These are phyloP conservation scores for Phyllopteryx taeniolatus DNA, from an alignment of 2,113 vertebrate species.

Conservation along the genomic window DNA sequence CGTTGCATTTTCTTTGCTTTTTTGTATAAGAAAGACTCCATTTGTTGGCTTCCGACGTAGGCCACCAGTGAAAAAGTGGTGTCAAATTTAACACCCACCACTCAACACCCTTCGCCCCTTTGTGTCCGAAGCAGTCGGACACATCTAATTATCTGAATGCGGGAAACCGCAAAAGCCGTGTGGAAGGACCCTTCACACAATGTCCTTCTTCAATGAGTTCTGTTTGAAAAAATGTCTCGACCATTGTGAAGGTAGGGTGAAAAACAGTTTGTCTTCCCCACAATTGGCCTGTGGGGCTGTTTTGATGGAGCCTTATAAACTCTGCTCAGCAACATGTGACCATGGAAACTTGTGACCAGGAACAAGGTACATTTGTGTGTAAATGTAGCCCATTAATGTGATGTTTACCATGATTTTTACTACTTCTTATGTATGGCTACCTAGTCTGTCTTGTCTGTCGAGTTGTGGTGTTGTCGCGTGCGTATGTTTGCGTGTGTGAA, in stretches of 20 bases:
- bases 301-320: neutral
- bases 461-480: neutral
- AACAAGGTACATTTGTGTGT: neutral
- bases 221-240: too few species aligned
- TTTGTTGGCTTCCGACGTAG: too few species aligned
- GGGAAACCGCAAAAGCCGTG: neutral
- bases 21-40: too few species aligned
- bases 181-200: too few species aligned
- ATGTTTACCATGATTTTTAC: neutral
- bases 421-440: neutral
- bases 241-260: too few species aligned
- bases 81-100: too few species aligned
- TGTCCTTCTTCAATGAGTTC: too few species aligned
- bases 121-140: neutral
- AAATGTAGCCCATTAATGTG: neutral
- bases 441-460: neutral
- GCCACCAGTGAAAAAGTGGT: too few species aligned
- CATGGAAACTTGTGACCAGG: neutral
- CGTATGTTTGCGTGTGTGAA: neutral
- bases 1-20: too few species aligned
- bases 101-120: neutral
- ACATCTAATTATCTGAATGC: neutral
- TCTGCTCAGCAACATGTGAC: neutral
- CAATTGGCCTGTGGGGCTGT: neutral
- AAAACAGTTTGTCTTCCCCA: too few species aligned